These are phyloP conservation scores for Lordiphosa mommai DNA, from an alignment of 1,140 invertebrate species.

Conservation along the genomic window DNA sequence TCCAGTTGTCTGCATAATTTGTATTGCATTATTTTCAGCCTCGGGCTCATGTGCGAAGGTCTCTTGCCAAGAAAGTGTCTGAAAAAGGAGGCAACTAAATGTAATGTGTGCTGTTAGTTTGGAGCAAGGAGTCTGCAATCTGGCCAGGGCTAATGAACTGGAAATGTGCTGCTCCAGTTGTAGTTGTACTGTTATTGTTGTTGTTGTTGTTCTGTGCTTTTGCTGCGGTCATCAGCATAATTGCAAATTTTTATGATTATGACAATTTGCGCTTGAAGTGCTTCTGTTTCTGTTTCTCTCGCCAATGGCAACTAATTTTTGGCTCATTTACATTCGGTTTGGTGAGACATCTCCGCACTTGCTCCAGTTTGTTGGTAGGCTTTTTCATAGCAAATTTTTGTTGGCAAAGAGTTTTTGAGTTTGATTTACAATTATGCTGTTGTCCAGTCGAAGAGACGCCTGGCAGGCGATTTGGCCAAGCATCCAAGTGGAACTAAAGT, in stretches of 20 bases:
- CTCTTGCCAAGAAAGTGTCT: constrained; percentile 26
- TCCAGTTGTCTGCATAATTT: constrained; percentile 47
- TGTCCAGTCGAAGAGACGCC: constrained; percentile 23
- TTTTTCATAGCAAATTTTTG: not conserved
- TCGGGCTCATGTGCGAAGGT: constrained; percentile 2
- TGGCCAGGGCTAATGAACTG: constrained; percentile 38
- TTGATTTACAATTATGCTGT: constrained; percentile 34
- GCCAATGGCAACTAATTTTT: constrained; percentile 22
- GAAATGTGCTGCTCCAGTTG: constrained; percentile 25
- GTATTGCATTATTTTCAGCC: constrained; percentile 29
- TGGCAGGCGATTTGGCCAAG: constrained; percentile 9
- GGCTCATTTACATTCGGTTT: constrained; percentile 3
- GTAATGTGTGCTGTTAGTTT: not conserved
- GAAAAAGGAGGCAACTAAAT: not conserved
- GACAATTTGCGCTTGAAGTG: constrained; percentile 27
- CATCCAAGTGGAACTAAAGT: not conserved
- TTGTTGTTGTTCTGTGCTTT: constrained; percentile 1
- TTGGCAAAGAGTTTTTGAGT: not conserved
- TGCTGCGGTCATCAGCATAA: constrained; percentile 27
- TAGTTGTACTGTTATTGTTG: constrained; percentile 2
- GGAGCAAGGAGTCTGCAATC: not conserved
- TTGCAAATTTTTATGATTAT: constrained; percentile 37
- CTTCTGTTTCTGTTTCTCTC: not conserved
- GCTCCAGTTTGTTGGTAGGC: not conserved
- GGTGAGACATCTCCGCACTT: not conserved